Evolutionary conservation across 2,888 invertebrate species (phyloP).

Genomic region (Seira musarum): DNA sequence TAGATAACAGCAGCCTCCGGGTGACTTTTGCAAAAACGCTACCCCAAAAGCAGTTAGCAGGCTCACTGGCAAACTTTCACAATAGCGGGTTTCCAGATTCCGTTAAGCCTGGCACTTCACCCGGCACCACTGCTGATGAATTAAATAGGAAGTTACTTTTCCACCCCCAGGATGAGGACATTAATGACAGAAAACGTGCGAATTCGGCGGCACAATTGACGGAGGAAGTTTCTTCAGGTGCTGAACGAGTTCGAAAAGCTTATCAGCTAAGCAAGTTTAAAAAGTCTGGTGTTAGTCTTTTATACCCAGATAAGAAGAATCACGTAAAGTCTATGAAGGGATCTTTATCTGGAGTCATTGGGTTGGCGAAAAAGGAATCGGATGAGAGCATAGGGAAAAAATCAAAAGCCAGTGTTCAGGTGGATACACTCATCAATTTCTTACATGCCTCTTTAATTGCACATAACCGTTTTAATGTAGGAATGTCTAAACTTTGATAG

Average conservation of each 20-base stretch:
- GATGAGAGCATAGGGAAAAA: not conserved
- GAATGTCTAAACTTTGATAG: too few relatives aligned
- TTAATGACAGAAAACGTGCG: not conserved
- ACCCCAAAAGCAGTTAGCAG: too few relatives aligned
- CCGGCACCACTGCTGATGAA: too few relatives aligned
- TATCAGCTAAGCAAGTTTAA: too few relatives aligned
- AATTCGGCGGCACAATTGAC: not conserved
- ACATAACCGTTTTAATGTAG: not conserved
- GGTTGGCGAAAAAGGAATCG: not conserved
- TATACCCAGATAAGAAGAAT: not conserved
- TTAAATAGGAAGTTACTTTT: not conserved
- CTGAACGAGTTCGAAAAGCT: not conserved
- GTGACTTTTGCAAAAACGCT: slow-evolving; percentile 41
- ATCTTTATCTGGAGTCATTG: not conserved
- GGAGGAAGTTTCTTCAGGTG: not conserved
- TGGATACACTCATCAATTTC: not conserved
- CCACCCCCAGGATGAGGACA: not conserved
- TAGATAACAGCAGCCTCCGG: slow-evolving; percentile 11
- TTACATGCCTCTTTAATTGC: too few relatives aligned
- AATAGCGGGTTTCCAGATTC: too few relatives aligned
- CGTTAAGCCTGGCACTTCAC: too few relatives aligned
- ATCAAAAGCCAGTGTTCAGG: not conserved
- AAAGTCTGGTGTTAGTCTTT: too few relatives aligned
- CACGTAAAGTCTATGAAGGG: not conserved
- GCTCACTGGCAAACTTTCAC: too few relatives aligned